Percentiles rank a stretch among this genome's conserved stretches.
phyloP scores from a whole-genome alignment of 2,797 vertebrate genomes.

The Liasis olivaceus region DNA sequence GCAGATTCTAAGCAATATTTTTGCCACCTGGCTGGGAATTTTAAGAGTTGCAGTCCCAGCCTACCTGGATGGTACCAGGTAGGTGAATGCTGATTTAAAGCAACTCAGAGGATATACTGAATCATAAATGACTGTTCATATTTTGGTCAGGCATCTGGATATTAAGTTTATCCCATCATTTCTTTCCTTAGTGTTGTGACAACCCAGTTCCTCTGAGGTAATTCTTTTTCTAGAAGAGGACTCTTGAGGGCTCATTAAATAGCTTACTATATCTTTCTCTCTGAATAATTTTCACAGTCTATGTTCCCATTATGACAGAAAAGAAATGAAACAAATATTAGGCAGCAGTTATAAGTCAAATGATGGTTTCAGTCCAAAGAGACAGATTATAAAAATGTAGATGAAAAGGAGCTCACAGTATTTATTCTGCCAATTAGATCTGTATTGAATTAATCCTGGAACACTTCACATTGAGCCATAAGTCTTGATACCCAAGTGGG shows the following conservation, averaged over 20 bases:
- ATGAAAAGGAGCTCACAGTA: background rate
- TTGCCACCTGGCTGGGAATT: background rate
- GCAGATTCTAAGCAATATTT: background rate
- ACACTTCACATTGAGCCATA: background rate
- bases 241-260: slow-evolving; percentile 9
- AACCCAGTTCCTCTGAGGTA: background rate
- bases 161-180: background rate
- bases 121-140: background rate
- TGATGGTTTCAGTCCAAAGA: background rate
- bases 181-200: background rate
- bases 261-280: background rate
- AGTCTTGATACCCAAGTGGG: background rate
- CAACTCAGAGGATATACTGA: background rate
- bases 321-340: background rate
- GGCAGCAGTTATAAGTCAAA: background rate
- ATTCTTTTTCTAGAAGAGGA: background rate
- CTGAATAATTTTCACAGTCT: background rate
- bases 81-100: background rate
- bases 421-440: background rate
- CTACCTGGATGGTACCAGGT: background rate
- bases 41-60: background rate
- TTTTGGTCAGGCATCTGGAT: background rate
- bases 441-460: slow-evolving; percentile 15
- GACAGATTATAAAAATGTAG: background rate
- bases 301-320: background rate